Conservation (phyloP, 2,113 vertebrate genomes). For the Ammodytes marinus region DNA sequence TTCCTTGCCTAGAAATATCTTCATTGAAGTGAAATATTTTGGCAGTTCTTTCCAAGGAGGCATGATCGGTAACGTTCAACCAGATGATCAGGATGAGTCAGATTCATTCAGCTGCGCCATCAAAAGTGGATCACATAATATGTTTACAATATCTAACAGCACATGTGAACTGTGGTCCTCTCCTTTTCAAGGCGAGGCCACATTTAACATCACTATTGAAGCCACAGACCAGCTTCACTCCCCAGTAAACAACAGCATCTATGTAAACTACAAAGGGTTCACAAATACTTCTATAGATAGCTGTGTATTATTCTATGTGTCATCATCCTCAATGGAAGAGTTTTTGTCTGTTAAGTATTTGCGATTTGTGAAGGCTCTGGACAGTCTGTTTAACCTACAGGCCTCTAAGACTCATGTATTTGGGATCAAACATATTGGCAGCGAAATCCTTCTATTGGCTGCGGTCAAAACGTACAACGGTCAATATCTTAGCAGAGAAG, state of each 20-base stretch:
- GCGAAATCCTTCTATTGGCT: slow-evolving; percentile 79
- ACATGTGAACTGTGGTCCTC: slow-evolving; percentile 83
- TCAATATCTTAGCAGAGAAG: slow-evolving; percentile 79
- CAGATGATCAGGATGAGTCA: slow-evolving; percentile 80
- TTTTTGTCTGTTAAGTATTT: slow-evolving; percentile 82
- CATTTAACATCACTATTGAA: slow-evolving; percentile 82
- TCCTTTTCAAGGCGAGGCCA: slow-evolving; percentile 82
- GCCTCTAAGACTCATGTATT: slow-evolving; percentile 85
- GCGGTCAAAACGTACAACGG: slow-evolving; percentile 84
- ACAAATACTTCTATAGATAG: slow-evolving; percentile 82
- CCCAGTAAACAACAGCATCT: slow-evolving; percentile 83
- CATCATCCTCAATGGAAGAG: slow-evolving; percentile 73
- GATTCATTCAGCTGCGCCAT: slow-evolving; percentile 80
- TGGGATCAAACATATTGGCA: slow-evolving; percentile 79
- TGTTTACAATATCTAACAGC: slow-evolving; percentile 80
- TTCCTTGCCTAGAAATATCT: slow-evolving; percentile 74
- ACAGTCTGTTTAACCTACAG: slow-evolving; percentile 84
- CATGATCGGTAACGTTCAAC: slow-evolving; percentile 81
- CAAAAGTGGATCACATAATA: slow-evolving; percentile 74
- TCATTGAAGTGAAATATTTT: slow-evolving; percentile 86
- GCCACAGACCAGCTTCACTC: slow-evolving; percentile 80
- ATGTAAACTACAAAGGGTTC: slow-evolving; percentile 85
- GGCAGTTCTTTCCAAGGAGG: slow-evolving; percentile 84
- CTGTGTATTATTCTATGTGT: slow-evolving; percentile 83
- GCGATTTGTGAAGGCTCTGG: slow-evolving; percentile 83